Base-by-base conservation (phyloP, 2,888 invertebrate species). In the Ophonus ardosiacus region DNA sequence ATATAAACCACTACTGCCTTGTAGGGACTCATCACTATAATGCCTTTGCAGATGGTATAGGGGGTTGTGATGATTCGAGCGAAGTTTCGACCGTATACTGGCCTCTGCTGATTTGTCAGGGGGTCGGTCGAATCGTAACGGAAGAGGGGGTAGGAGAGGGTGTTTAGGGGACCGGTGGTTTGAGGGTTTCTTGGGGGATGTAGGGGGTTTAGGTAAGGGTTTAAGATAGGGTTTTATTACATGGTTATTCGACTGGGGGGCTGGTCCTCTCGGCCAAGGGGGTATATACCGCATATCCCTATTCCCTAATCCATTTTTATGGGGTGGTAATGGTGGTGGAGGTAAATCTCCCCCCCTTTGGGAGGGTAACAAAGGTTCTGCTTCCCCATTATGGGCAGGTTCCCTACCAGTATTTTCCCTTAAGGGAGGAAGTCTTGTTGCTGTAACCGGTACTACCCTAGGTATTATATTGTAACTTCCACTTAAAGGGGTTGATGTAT, bases 21-120 rank as follows among this genome's bases (percentile, higher is more conserved):
- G 92, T 10, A 95, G 89, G 87, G 94, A 95, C 88, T 95, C 95
- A 87, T 95, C 95, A 0, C 95, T 95, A 81, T 95, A 93, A 84
- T 95, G 95, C 63, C 95, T 91, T 38, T 94, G 94, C 51, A 95
- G 89, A 63, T 93, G 92, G 87, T 91, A 90, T 83, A 90, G 90
- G 17, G 91, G 88, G 83, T 90, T 89, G 86, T 90, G 90, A 21
- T 85, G 86, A 81, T 87, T 86, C 71, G 86, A 78, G 13, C 85
- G 71, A 81, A 86, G 84, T 86, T 90, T 91, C 86, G 89, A 89
- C 43, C 89, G 87, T 78, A 90, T 86, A 24, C 90, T 86, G 17
- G 83, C 84, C 86, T 91, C 90, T 0, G 90, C 89, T 18, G 89
- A 88, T 18, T 88, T 87, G 84, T 90, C 90, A 0, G 89, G 89